Conservation (phyloP, 2,888 invertebrate species). For the Sinotaia quadrata region DNA sequence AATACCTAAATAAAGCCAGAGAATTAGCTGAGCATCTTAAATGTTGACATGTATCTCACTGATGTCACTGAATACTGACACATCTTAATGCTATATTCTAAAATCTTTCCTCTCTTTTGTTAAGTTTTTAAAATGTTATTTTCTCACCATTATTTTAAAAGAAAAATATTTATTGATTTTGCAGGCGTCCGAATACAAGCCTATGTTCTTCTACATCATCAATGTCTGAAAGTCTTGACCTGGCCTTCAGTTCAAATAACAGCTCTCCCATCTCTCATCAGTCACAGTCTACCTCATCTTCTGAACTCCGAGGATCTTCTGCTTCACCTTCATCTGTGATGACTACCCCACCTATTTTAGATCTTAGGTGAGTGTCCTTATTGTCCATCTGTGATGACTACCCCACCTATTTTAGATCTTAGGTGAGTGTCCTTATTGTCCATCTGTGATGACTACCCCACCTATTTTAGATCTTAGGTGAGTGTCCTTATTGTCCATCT, state of each 20-base stretch:
- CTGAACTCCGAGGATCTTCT: neutral
- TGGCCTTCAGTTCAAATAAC: neutral
- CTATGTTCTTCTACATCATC: constrained; percentile 25
- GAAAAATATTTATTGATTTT: neutral
- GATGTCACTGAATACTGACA: too few relatives aligned
- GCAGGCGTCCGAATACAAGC: constrained; percentile 19
- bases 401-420: too few relatives aligned
- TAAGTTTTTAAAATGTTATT: neutral
- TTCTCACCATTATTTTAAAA: neutral
- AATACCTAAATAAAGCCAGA: too few relatives aligned
- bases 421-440: too few relatives aligned
- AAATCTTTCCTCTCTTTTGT: neutral
- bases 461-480: constrained; percentile 18
- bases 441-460: too few relatives aligned
- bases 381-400: too few relatives aligned
- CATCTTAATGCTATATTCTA: too few relatives aligned
- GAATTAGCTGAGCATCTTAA: too few relatives aligned
- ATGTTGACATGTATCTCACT: too few relatives aligned
- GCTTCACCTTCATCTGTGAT: constrained; percentile 6
- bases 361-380: too few relatives aligned
- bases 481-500: too few relatives aligned
- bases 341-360: too few relatives aligned
- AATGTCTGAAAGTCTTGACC: constrained; percentile 18
- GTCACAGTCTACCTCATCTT: neutral
- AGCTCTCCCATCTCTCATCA: constrained; percentile 1